phyloP scores from a whole-genome alignment of 2,888 invertebrate genomes.

The Eupithecia subumbrata region DNA sequence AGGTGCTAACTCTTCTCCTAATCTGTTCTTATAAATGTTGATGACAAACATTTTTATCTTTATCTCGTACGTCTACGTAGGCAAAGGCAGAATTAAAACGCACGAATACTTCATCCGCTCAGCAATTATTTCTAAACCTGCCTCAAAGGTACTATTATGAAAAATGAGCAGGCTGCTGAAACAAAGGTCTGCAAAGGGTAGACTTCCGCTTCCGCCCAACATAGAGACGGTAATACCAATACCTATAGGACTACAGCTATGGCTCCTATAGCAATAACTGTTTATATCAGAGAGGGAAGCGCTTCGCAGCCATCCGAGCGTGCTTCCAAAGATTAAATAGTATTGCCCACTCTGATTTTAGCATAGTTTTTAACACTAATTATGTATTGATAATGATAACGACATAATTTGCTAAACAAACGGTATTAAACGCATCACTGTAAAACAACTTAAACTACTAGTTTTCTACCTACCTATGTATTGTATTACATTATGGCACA shows the following conservation, averaged over 20 bases:
- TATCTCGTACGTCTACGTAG: neutral
- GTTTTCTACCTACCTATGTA: too few species aligned
- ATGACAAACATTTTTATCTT: too few species aligned
- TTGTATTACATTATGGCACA: too few species aligned
- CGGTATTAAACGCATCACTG: too few species aligned
- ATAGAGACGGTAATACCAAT: neutral
- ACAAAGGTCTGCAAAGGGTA: slow-evolving; percentile 76
- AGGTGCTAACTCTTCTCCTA: too few species aligned
- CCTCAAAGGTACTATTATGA: slow-evolving; percentile 49
- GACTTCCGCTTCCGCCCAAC: slow-evolving; percentile 58
- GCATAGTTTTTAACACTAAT: neutral
- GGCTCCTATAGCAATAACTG: slow-evolving; percentile 44
- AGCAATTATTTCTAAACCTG: slow-evolving; percentile 17
- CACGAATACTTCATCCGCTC: neutral
- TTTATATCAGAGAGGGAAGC: slow-evolving; percentile 44
- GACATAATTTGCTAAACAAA: too few species aligned
- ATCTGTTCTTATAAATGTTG: too few species aligned
- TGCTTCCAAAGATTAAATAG: slow-evolving; percentile 31
- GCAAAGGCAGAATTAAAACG: neutral
- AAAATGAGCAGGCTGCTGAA: slow-evolving; percentile 59
- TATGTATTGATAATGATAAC: neutral
- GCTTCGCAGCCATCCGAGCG: slow-evolving; percentile 24
- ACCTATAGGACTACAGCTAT: neutral
- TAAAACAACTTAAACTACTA: too few species aligned
- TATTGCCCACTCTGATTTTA: slow-evolving; percentile 1